Conservation (phyloP, 64 coral and sea anemone species). For the Pocillopora verrucosa region DNA sequence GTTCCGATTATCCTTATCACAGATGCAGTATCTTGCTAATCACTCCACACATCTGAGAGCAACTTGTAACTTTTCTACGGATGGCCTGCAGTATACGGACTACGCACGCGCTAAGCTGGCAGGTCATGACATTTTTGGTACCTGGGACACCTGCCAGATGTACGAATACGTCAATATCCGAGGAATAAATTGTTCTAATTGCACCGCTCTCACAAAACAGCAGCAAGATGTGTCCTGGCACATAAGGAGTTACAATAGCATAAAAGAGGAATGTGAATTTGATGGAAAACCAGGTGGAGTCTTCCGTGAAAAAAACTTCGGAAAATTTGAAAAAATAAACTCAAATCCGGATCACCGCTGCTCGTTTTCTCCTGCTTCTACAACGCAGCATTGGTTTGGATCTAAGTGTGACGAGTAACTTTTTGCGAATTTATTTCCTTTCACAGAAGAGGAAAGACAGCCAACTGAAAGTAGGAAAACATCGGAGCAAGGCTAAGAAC, state of each 20-base stretch:
- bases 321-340: background rate
- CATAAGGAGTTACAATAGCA: background rate
- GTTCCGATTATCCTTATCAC: too few relatives aligned
- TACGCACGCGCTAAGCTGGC: too few relatives aligned
- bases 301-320: background rate
- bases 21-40: too few relatives aligned
- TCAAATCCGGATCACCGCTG: background rate
- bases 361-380: background rate
- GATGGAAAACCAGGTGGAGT: background rate
- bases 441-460: too few relatives aligned
- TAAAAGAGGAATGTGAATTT: background rate
- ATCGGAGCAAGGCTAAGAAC: too few relatives aligned
- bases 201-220: background rate
- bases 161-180: background rate
- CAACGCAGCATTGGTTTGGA: conserved; percentile 3
- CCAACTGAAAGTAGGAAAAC: too few relatives aligned
- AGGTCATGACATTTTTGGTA: too few relatives aligned
- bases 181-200: background rate
- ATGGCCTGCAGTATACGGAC: too few relatives aligned
- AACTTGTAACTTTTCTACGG: too few relatives aligned
- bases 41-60: too few relatives aligned
- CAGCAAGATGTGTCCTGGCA: background rate
- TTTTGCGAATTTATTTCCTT: too few relatives aligned
- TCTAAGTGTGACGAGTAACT: background rate
- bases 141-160: background rate